Percentiles rank a stretch among this genome's conserved stretches.
Conservation (phyloP, 2,888 invertebrate genomes). For the Nomada flava region DNA sequence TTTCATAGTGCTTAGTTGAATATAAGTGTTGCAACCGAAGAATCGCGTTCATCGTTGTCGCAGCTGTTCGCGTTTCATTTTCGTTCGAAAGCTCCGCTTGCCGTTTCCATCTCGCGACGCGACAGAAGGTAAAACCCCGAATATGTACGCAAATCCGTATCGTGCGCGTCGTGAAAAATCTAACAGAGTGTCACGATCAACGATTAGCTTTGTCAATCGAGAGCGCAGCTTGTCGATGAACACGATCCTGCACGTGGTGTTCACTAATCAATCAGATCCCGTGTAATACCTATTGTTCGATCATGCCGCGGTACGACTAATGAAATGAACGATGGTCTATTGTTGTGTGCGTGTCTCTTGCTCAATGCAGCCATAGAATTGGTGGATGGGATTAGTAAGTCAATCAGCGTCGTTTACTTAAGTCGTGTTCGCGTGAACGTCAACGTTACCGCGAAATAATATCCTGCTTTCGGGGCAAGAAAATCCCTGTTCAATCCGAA, state of each 20-base stretch:
- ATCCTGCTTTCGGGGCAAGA: conserved; percentile 37
- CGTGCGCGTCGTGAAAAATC: too few relatives aligned
- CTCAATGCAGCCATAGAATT: conserved; percentile 51
- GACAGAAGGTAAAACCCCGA: too few relatives aligned
- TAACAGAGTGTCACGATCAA: not conserved
- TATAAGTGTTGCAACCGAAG: conserved; percentile 23
- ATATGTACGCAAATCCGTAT: too few relatives aligned
- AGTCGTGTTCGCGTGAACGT: conserved; percentile 21
- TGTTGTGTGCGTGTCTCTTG: conserved; percentile 46
- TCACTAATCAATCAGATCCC: conserved; percentile 32
- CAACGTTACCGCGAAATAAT: conserved; percentile 23
- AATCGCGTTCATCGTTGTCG: conserved; percentile 16
- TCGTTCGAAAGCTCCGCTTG: not conserved
- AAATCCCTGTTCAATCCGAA: not conserved
- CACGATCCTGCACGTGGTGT: conserved; percentile 6
- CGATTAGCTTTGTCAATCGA: not conserved
- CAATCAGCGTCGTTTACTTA: conserved; percentile 26
- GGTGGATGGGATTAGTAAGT: conserved; percentile 30
- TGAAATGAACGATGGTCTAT: conserved; percentile 30
- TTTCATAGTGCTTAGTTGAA: conserved; percentile 22
- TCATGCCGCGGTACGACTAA: conserved; percentile 44
- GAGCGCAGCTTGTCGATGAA: conserved; percentile 14
- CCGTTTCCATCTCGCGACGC: not conserved
- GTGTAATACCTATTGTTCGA: conserved; percentile 31
- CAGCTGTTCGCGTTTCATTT: conserved; percentile 2